Evolutionary conservation across 2,888 invertebrate species (phyloP), one percentile per base, ranked within the genome.

Genomic region (Aphidoletes aphidimyza): DNA sequence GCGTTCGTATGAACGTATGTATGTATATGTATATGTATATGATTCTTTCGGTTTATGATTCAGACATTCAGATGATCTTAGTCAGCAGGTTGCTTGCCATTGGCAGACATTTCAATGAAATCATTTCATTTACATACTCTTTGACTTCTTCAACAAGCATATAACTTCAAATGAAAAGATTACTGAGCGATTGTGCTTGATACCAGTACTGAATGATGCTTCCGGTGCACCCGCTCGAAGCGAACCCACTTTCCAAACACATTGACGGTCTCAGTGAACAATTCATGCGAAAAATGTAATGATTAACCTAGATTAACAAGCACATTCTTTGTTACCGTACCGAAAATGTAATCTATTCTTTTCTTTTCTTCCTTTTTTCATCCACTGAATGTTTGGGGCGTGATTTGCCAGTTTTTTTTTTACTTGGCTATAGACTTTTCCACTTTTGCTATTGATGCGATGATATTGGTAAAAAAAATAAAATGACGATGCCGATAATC

Each of bases 241-340:
- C n/a, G n/a, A n/a, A n/a, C n/a, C n/a, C n/a, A n/a, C n/a, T n/a
- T n/a, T n/a, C n/a, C n/a, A n/a, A n/a, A n/a, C n/a, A n/a, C n/a
- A n/a, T n/a, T n/a, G n/a, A n/a, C n/a, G n/a, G n/a, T n/a, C n/a
- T n/a, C n/a, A n/a, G n/a, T n/a, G n/a, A n/a, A n/a, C n/a, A n/a
- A n/a, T 69, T 69, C 14, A 69, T 30, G 34, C 3, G 69, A 69
- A 69, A 69, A 69, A 69, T 26, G 69, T 69, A 69, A 69, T 69
- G 69, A 69, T 69, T 34, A 69, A 69, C 69, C 69, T n/a, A 69
- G 69, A 69, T 69, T 69, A 69, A 69, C 69, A 69, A 42, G 30
- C 69, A 30, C 69, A 69, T 69, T 69, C 69, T 30, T 69, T 69
- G 69, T 34, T 69, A 34, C 26, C 34, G 69, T 69, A 69, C 69